Evolutionary conservation across 2,888 invertebrate genomes (phyloP).

Genomic region (Tetranychus piercei): DNA sequence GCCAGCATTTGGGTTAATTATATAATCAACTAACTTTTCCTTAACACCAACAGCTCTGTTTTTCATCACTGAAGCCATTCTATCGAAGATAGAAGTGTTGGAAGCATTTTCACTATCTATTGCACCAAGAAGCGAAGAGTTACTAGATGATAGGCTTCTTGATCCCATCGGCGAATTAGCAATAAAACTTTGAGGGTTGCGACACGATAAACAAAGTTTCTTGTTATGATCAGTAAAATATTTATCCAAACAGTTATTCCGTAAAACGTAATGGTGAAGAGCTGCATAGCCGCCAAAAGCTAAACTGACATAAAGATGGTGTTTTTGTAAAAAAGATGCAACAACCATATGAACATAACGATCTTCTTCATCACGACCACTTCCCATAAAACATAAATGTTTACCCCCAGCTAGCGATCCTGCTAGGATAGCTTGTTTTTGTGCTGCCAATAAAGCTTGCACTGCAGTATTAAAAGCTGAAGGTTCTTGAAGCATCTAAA

Average conservation of each 20-base stretch:
- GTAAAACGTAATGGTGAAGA: constrained; percentile 24
- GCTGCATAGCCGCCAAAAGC: constrained; percentile 68
- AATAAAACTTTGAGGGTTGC: neutral
- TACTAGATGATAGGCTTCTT: constrained; percentile 7
- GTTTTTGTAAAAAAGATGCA: constrained; percentile 82
- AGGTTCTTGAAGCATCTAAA: constrained; percentile 84
- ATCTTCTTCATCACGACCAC: constrained; percentile 79
- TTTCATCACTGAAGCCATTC: constrained; percentile 49
- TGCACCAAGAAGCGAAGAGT: neutral
- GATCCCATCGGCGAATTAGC: neutral
- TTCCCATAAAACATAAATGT: constrained; percentile 53
- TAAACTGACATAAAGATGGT: constrained; percentile 76
- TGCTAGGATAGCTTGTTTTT: constrained; percentile 68
- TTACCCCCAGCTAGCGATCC: constrained; percentile 46
- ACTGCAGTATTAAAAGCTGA: constrained; percentile 83
- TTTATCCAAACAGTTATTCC: constrained; percentile 13
- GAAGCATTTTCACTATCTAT: neutral
- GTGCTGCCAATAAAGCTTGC: constrained; percentile 68
- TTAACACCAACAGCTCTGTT: constrained; percentile 77
- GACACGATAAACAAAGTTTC: constrained; percentile 19
- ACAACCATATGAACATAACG: constrained; percentile 96
- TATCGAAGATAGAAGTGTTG: constrained; percentile 28
- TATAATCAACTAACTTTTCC: constrained; percentile 75
- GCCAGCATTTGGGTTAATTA: constrained; percentile 57
- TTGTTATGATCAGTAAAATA: constrained; percentile 21